Base-by-base conservation (phyloP, 2,888 invertebrate species). In the Unio pictorum region DNA sequence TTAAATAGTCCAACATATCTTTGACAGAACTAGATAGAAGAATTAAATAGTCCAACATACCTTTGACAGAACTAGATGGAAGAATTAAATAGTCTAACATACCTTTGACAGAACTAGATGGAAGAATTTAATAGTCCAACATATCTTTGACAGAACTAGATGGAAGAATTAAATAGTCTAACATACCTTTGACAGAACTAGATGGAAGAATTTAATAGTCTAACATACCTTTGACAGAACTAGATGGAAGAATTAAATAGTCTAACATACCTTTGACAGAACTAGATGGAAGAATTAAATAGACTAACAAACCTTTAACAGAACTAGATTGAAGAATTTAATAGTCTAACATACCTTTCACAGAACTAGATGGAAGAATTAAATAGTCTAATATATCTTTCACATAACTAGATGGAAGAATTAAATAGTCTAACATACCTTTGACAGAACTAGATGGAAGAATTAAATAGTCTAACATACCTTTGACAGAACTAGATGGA, bases 81-180 rank as follows among this genome's bases (percentile, higher is more conserved):
- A 80, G 74, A 34, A 34, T 34, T 34, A 28, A 28, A 28, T 28
- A 3, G 34, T 34, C 34, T 34, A 34, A 34, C 34, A 34, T 34
- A 34, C 77, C 77, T 75, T 69, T 74, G 11, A 75, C 64, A 67
- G 77, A 74, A 66, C 77, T 68, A 8, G 76, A 73, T n/a, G 83
- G 74, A 54, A 80, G 74, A 30, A 30, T 30, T 30, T 1, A 23
- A 23, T 23, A 23, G 30, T 30, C 30, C 1, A 30, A 30, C 30
- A 30, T 30, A 30, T 75, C 77, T 75, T 69, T 74, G 11, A 75
- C 64, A 67, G 77, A 74, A 66, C 77, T 68, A 8, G 76, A 73
- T n/a, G 83, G 74, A 54, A 80, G 74, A 34, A 34, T 34, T 34
- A 2, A 28, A 28, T 28, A 3, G 34, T 34, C 34, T 6, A 34